These are phyloP conservation scores for Neotoxoptera formosana DNA, from an alignment of 1,140 invertebrate genomes.

Conservation along the genomic window DNA sequence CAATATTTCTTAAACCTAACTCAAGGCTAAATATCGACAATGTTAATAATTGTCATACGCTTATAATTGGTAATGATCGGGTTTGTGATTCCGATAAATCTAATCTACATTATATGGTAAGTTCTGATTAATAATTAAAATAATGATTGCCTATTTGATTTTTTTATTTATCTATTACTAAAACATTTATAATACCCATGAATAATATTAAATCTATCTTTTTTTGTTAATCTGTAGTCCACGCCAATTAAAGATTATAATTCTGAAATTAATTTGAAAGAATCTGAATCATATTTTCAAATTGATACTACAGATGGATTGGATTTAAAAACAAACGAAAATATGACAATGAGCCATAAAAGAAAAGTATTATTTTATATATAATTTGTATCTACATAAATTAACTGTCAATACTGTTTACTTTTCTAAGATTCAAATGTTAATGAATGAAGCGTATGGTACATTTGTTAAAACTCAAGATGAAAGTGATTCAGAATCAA, in stretches of 20 bases:
- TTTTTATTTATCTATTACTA: conserved; percentile 1
- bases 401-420: background rate
- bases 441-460: conserved; percentile 61
- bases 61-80: conserved; percentile 4
- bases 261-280: conserved; percentile 23
- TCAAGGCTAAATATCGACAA: conserved; percentile 37
- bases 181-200: conserved; percentile 12
- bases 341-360: conserved; percentile 39
- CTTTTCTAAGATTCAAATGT: conserved; percentile 60
- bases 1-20: conserved; percentile 21
- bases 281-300: conserved; percentile 16
- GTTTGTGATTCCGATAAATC: conserved; percentile 43
- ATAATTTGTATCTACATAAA: background rate
- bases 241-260: conserved; percentile 37
- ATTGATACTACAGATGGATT: conserved; percentile 22
- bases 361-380: conserved; percentile 50
- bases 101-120: conserved; percentile 57
- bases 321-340: background rate
- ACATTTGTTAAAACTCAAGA: conserved; percentile 46
- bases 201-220: background rate
- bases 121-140: conserved; percentile 45
- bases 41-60: conserved; percentile 29
- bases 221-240: conserved; percentile 29
- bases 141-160: conserved; percentile 32
- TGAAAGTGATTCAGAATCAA: conserved; percentile 61